These are phyloP conservation scores for Paraescarpia echinospica DNA, from an alignment of 1,140 invertebrate species.

Conservation along the genomic window DNA sequence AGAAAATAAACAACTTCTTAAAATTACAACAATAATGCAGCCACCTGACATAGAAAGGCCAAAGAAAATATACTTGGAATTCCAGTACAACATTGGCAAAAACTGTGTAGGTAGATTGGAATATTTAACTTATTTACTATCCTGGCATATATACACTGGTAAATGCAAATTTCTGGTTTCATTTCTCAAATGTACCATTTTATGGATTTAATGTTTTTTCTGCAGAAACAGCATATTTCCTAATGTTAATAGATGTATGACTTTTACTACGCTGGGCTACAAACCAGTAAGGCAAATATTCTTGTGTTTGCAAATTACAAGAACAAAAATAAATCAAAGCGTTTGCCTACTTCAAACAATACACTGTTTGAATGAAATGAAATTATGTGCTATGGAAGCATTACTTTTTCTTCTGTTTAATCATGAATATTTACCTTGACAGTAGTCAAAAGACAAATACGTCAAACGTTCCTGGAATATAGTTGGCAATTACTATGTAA, in stretches of 20 bases:
- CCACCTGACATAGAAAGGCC: neutral
- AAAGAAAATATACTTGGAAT: neutral
- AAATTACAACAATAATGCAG: neutral
- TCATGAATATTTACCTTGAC: no score
- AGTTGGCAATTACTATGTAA: neutral
- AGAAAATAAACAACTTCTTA: neutral
- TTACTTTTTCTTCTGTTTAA: no score
- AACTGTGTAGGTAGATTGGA: neutral
- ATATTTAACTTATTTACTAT: neutral
- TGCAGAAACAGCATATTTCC: no score
- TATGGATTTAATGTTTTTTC: neutral
- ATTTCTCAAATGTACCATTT: neutral
- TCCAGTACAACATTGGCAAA: neutral
- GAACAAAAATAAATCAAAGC: no score
- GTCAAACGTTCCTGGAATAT: neutral
- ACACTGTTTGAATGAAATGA: no score
- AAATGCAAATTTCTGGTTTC: neutral
- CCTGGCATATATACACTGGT: neutral
- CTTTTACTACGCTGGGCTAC: no score
- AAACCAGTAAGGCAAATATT: no score
- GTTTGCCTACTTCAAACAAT: no score
- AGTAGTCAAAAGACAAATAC: neutral
- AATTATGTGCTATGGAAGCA: no score
- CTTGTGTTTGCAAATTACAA: no score
- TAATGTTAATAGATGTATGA: no score